Evolutionary conservation across 2,797 vertebrate genomes (phyloP).

Genomic region (Gallirallus australis): DNA sequence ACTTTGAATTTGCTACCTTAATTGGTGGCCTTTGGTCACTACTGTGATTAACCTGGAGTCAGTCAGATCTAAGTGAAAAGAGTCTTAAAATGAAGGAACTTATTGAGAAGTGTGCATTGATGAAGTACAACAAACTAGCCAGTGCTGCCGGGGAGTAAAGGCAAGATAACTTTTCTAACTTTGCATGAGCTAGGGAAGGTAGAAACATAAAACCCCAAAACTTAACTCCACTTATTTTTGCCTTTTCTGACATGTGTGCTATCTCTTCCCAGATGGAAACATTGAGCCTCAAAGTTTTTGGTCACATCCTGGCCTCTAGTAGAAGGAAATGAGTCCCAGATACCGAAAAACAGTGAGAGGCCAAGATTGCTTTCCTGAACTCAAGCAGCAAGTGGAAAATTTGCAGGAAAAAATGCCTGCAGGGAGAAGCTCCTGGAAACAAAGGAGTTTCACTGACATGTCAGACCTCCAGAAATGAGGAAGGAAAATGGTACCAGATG

Average conservation of each 20-base stretch:
- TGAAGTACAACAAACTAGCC: neutral
- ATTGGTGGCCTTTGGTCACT: neutral
- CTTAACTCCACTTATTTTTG: neutral
- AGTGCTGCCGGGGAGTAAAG: neutral
- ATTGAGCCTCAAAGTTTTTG: neutral
- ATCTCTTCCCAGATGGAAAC: neutral
- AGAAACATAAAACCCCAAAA: neutral
- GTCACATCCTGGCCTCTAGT: neutral
- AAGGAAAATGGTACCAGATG: neutral
- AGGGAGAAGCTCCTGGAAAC: neutral
- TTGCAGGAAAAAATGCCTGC: neutral
- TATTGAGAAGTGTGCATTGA: neutral
- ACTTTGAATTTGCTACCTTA: neutral
- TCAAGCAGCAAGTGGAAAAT: neutral
- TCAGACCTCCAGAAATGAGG: neutral
- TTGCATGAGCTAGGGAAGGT: neutral
- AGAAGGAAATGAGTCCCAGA: neutral
- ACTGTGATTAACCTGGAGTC: neutral
- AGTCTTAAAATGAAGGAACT: neutral
- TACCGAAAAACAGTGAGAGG: neutral
- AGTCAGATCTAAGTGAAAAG: neutral
- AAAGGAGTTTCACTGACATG: neutral
- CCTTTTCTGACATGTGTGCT: neutral
- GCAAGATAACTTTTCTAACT: neutral
- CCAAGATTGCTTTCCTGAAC: neutral